Percentiles rank a stretch among this genome's conserved stretches.
Conservation (phyloP, 2,888 invertebrate species). For the Rhabditophanes sp. region DNA sequence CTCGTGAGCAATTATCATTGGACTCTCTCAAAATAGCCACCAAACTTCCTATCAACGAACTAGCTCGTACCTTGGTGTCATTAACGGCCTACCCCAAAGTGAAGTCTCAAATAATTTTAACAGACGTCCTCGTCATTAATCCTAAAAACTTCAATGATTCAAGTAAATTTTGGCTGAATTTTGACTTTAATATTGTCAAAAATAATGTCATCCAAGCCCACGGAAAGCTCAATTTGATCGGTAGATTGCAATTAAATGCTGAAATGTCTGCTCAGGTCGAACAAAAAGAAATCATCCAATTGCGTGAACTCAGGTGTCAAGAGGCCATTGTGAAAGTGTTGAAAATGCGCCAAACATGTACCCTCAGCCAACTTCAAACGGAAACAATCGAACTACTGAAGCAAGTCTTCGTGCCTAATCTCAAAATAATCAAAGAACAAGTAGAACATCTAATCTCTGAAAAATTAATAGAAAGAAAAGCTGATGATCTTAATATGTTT, state of each 20-base stretch:
- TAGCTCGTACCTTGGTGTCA: conserved; percentile 71
- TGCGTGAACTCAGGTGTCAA: conserved; percentile 69
- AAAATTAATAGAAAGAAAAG: conserved; percentile 25
- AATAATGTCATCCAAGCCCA: conserved; percentile 81
- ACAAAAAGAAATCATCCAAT: conserved; percentile 87
- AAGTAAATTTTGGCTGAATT: conserved; percentile 82
- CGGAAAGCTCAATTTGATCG: conserved; percentile 88
- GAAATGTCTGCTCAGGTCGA: conserved; percentile 32
- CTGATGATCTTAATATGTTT: conserved; percentile 29
- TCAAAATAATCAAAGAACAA: conserved; percentile 98
- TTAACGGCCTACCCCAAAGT: conserved; percentile 61
- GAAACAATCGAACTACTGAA: conserved; percentile 93
- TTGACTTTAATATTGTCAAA: conserved; percentile 61
- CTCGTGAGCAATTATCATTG: conserved; percentile 66
- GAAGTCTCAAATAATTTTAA: conserved; percentile 74
- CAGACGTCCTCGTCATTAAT: conserved; percentile 55
- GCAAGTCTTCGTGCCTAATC: conserved; percentile 96
- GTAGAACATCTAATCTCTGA: conserved; percentile 98
- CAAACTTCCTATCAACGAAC: conserved; percentile 83
- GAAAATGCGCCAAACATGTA: conserved; percentile 85
- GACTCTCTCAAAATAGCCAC: conserved; percentile 89
- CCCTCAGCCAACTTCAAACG: conserved; percentile 82
- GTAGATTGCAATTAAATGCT: conserved; percentile 60
- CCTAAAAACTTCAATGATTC: conserved; percentile 78
- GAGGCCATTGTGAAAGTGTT: conserved; percentile 97